These are phyloP conservation scores for Nestor notabilis DNA, from an alignment of 2,113 vertebrate species.

Conservation along the genomic window DNA sequence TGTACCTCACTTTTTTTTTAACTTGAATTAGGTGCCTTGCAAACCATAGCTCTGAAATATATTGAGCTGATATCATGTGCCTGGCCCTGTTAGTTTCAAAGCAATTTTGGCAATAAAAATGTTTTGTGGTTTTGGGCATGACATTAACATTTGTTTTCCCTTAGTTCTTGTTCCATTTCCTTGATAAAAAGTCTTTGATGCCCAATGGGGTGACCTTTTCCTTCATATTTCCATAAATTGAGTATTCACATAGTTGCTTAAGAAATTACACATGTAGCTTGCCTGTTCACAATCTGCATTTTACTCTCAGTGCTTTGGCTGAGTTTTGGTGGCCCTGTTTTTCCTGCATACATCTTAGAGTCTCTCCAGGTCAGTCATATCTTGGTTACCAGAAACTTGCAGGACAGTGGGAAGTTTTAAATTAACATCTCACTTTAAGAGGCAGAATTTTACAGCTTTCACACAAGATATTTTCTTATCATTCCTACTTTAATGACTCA, in stretches of 20 bases:
- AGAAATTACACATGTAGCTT: neutral
- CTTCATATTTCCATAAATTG: slow-evolving; percentile 60
- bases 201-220: slow-evolving; percentile 54
- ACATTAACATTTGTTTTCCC: slow-evolving; percentile 69
- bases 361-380: neutral
- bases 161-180: slow-evolving; percentile 63
- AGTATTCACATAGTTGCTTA: slow-evolving; percentile 12
- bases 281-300: neutral
- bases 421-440: neutral
- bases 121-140: slow-evolving; percentile 60
- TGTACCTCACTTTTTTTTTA: slow-evolving; percentile 22
- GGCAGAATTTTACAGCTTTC: neutral
- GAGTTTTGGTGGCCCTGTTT: neutral
- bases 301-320: neutral
- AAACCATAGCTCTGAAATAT: slow-evolving; percentile 21
- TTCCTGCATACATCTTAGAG: neutral
- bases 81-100: slow-evolving; percentile 62
- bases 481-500: neutral
- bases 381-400: neutral
- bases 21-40: slow-evolving; percentile 14
- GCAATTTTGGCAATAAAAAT: slow-evolving; percentile 57
- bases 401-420: neutral
- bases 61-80: slow-evolving; percentile 28
- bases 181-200: slow-evolving; percentile 71
- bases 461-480: neutral